phyloP scores from a whole-genome alignment of 2,888 invertebrate species.

The Drosophila maculinotata region DNA sequence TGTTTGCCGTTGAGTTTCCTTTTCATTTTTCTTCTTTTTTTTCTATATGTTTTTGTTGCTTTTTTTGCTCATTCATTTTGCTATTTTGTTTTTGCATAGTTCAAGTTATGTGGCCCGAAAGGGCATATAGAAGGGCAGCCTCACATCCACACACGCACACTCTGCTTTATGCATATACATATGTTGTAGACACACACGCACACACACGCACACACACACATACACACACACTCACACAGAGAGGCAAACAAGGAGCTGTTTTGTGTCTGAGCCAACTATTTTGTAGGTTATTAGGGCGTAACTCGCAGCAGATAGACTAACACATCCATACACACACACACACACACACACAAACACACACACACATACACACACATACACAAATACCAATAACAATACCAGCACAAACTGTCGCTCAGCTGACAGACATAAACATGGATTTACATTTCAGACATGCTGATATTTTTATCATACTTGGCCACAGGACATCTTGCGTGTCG shows the following conservation, averaged over 20 bases:
- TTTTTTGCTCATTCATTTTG: slow-evolving; percentile 36
- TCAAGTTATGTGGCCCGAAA: slow-evolving; percentile 64
- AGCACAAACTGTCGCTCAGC: slow-evolving; percentile 8
- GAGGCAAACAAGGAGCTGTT: slow-evolving; percentile 47
- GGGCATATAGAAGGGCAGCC: slow-evolving; percentile 22
- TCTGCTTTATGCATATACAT: no score
- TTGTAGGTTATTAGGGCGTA: slow-evolving; percentile 79
- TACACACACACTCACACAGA: slow-evolving; percentile 4
- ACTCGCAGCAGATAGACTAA: slow-evolving; percentile 52
- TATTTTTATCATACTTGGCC: slow-evolving; percentile 6
- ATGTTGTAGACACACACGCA: no score
- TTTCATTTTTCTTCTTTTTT: slow-evolving; percentile 4
- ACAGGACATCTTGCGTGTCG: no score
- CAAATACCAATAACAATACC: no score
- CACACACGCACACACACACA: slow-evolving; percentile 10
- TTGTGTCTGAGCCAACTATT: slow-evolving; percentile 73
- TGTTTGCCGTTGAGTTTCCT: slow-evolving; percentile 31
- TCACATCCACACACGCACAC: slow-evolving; percentile 10
- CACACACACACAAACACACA: slow-evolving; percentile 19
- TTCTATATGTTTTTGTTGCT: no score
- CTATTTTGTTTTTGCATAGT: slow-evolving; percentile 63
- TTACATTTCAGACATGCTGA: slow-evolving; percentile 55
- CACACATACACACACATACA: slow-evolving; percentile 17
- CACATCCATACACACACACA: slow-evolving; percentile 41
- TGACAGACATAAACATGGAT: slow-evolving; percentile 49